Evolutionary conservation across 2,113 vertebrate genomes (phyloP).

Genomic region (Jacana jacana): DNA sequence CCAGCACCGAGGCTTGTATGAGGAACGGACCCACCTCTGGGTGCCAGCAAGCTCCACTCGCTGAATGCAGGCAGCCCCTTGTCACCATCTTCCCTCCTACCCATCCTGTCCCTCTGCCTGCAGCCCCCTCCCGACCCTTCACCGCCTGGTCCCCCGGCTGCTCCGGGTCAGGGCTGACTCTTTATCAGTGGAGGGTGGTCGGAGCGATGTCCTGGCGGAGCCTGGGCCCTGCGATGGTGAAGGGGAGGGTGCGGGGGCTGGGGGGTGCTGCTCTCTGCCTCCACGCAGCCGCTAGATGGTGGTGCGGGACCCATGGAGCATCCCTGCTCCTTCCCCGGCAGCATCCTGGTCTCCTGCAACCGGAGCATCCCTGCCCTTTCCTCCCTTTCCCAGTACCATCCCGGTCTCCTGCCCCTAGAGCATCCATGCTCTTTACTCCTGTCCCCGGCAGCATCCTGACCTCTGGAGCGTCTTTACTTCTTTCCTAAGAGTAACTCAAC

Average conservation of each 20-base stretch:
- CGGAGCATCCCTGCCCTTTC: not conserved
- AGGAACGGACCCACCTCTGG: rapidly evolving
- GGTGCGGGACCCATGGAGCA: not conserved
- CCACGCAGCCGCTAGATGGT: not conserved
- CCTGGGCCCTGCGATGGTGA: too few relatives aligned
- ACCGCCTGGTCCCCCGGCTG: not conserved
- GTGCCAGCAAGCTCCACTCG: not conserved
- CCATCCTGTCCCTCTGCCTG: too few relatives aligned
- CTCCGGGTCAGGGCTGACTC: not conserved
- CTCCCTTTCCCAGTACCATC: not conserved
- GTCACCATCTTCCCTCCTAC: not conserved
- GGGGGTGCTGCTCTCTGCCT: not conserved
- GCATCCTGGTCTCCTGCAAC: not conserved
- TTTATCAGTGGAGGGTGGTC: not conserved
- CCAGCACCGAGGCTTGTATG: rapidly evolving
- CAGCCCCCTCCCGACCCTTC: not conserved
- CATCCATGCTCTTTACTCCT: not conserved
- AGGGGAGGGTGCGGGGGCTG: too few relatives aligned
- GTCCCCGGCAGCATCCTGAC: too few relatives aligned
- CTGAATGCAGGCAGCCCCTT: not conserved
- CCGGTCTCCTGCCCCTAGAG: not conserved
- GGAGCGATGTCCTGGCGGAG: not conserved
- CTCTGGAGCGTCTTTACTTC: not conserved
- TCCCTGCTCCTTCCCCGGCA: too few relatives aligned
- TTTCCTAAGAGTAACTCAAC: not conserved